Base-by-base conservation (phyloP, 1,140 invertebrate genomes). In the Bombus huntii region DNA sequence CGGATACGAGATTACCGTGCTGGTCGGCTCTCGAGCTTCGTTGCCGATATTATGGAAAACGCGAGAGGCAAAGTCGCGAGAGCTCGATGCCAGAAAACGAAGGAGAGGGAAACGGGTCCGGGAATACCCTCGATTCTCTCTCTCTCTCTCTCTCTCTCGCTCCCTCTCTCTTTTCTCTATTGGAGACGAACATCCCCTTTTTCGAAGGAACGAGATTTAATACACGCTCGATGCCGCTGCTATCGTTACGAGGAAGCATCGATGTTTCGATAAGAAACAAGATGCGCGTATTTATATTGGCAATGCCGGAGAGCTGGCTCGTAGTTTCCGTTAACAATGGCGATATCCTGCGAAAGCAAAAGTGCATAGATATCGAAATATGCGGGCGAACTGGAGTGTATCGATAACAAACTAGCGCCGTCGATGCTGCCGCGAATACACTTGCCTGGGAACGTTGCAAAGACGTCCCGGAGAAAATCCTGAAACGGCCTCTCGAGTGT, bases 1-100 rank as follows among this genome's bases (percentile, higher is more conserved):
- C 85, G 89, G 80, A 89, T 90, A 88, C 81, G 86, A 86, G 76
- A 88, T 91, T 90, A 90, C 76, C 79, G 75, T 81, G 79, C 81
- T 84, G 83, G 89, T 83, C 87, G 81, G 72, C 77, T 79, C 76
- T 75, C 86, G 73, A 84, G 88, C 82, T 66, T 80, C 84, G 84
- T 70, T 75, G n/a, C 78, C 66, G 59, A 76, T 74, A 79, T 90
- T 86, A 83, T 90, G 81, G 76, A 88, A 90, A 86, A 81, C 70
- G 83, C 74, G 84, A 88, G 74, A 78, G 74, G 72, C 68, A 53
- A 70, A 57, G 42, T 42, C 72, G 25, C 59, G 57, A 34, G 59
- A 77, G 47, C 28, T 34, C 25, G 44, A 25, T 10, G 34, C 71
- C n/a, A 31, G 34, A 0, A 25, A 34, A 34, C 66, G 66, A 68